Evolutionary conservation across 1,140 invertebrate genomes (phyloP), one percentile per base, ranked within the genome.

Genomic region (Orius laevigatus): DNA sequence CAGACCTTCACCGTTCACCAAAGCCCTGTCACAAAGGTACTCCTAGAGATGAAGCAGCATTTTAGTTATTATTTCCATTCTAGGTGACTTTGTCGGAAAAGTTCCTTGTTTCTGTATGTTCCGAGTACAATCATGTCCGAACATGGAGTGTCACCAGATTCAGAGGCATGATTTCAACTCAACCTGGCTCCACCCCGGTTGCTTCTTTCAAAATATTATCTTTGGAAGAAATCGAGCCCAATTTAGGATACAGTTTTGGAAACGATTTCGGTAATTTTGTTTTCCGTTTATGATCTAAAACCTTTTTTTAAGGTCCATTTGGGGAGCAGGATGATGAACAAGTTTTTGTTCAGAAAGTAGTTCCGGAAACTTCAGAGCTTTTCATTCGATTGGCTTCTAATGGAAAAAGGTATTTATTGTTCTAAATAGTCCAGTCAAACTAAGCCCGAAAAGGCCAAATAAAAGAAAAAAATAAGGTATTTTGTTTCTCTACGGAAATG

Each of bases 1-100:
- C 93, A 97, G 71, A 98, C 93, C 0, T 97, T 97, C 62, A 95
- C 89, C 3, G 94, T 97, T 0, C 94, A 98, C 66, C 84, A 93
- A 60, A 92, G 86, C 64, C 86, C 88, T 42, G 86, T 98, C 9
- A 94, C 83, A 14, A 94, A 94, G 71, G 84, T 86, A 71, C 53
- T 45, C 33, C 16, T n/a, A 11, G 10, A 42, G 40, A 18, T 32
- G 9, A 40, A 38, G 4, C 5, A 3, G 2, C 10, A 34, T 39
- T 48, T 48, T 36, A 16, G 52, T 52, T 19, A 56, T 57, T 55
- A n/a, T n/a, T n/a, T n/a, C n/a, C n/a, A n/a, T n/a, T 56, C 2
- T 55, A 86, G 81, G 87, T 93, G 5, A 93, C 90, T 40, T 66
- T 98, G 8, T 95, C 90, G 11, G 93, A 97, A 66, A 95, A 93